A percentile compares a stretch with the other conserved stretches of the same genome.
Conservation (phyloP, 2,797 vertebrate species). For the Eulemur coronatus region DNA sequence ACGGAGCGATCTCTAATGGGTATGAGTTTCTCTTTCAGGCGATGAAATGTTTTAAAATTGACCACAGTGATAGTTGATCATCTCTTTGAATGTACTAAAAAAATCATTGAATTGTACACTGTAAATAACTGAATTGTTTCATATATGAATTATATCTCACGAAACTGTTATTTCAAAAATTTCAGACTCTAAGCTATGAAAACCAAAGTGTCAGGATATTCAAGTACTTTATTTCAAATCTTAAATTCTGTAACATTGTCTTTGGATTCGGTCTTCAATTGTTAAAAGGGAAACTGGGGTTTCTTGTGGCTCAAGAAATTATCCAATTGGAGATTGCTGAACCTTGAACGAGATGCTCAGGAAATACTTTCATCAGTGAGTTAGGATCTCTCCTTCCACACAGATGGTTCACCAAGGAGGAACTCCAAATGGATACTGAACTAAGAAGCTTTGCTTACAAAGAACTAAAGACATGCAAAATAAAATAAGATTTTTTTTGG, state of each 20-base stretch:
- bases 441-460: not conserved
- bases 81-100: not conserved
- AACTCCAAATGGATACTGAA: not conserved
- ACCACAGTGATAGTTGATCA: not conserved
- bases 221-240: not conserved
- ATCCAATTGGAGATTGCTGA: not conserved
- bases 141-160: slow-evolving; percentile 3
- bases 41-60: not conserved
- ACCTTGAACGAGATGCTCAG: not conserved
- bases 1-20: not conserved
- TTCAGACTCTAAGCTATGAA: slow-evolving; percentile 34
- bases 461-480: slow-evolving; percentile 23
- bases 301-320: slow-evolving; percentile 14
- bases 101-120: not conserved
- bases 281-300: not conserved
- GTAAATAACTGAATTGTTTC: not conserved
- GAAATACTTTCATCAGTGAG: not conserved
- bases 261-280: slow-evolving; percentile 28
- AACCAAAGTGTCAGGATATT: not conserved
- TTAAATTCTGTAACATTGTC: not conserved
- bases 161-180: not conserved
- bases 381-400: not conserved
- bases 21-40: not conserved
- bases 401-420: not conserved
- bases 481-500: not conserved